Conservation (phyloP, 1,140 invertebrate genomes). For the Drosophila aff. region DNA sequence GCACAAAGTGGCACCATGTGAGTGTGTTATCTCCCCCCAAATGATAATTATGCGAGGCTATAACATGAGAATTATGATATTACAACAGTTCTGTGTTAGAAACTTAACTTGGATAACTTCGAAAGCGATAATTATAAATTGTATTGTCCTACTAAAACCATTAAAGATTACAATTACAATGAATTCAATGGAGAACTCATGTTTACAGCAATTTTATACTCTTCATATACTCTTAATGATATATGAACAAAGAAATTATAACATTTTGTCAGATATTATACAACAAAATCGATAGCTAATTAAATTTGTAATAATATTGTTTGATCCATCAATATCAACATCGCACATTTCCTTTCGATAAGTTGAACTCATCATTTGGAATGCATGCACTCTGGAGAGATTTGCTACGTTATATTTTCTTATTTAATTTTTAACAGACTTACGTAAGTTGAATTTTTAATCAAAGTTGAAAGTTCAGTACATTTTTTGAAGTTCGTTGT, state of each 20-base stretch:
- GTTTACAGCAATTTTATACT: background rate
- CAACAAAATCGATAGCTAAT: no score
- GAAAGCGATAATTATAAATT: background rate
- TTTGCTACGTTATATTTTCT: background rate
- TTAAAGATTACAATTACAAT: background rate
- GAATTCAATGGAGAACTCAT: background rate
- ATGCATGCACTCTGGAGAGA: background rate
- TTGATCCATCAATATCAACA: no score
- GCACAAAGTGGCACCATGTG: background rate
- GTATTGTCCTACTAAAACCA: background rate
- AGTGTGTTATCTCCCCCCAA: no score
- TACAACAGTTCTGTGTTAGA: conserved; percentile 11
- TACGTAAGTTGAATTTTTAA: background rate
- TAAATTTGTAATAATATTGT: no score
- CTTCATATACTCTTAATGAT: no score
- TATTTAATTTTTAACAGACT: background rate
- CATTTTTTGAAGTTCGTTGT: background rate
- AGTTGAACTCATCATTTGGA: background rate
- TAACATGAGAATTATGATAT: conserved; percentile 7
- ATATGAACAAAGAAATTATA: no score
- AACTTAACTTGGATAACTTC: background rate
- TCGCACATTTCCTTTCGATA: no score
- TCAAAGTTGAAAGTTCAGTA: background rate
- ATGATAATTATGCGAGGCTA: conserved; percentile 35
- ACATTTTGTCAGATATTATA: no score